phyloP scores from a whole-genome alignment of 1,140 invertebrate species.

The Delia radicum region DNA sequence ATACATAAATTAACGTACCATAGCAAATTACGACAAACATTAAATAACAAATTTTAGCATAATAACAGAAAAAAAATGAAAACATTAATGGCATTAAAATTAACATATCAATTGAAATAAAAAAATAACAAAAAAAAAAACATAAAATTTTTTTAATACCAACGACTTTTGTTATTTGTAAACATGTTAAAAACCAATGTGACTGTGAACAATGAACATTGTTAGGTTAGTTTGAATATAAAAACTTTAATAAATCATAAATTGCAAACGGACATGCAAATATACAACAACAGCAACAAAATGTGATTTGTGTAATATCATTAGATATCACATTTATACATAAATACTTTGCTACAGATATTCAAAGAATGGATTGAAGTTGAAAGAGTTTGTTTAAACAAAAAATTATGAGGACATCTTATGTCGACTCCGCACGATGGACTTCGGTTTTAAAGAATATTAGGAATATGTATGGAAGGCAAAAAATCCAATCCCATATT shows the following conservation, averaged over 20 bases:
- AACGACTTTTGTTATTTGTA: not conserved
- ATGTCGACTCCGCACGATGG: no score
- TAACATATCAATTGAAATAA: constrained; percentile 4
- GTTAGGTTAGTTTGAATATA: not conserved
- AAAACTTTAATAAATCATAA: not conserved
- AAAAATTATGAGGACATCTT: no score
- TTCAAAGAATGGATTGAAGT: no score
- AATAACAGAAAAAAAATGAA: not conserved
- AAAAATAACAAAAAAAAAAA: not conserved
- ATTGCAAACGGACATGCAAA: not conserved
- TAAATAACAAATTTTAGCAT: not conserved
- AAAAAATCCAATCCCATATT: no score
- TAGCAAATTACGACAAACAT: not conserved
- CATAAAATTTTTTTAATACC: not conserved
- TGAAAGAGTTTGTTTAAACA: no score
- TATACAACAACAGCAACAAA: no score
- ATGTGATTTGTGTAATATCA: no score
- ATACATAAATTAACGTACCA: not conserved
- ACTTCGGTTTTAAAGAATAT: no score
- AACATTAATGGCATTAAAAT: not conserved
- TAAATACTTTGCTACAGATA: no score
- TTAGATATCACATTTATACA: no score
- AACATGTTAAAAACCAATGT: no score
- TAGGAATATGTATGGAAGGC: no score
- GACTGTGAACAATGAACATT: not conserved